Evolutionary conservation across 2,888 invertebrate genomes (phyloP).

Genomic region (Andrena bicolor): DNA sequence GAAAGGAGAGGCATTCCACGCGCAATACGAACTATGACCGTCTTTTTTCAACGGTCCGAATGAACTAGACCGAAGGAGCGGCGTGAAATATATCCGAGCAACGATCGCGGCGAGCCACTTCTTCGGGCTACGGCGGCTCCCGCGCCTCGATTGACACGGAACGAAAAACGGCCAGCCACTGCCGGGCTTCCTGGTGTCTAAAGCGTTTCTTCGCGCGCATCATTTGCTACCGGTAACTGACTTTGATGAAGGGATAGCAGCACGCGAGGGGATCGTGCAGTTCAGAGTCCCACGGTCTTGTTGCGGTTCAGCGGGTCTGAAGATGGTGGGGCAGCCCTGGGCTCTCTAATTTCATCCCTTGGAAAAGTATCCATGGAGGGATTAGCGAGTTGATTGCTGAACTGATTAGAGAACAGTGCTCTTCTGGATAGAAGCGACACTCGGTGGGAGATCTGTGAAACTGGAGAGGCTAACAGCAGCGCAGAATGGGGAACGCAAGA

Average conservation of each 20-base stretch:
- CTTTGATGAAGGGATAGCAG: slow-evolving; percentile 46
- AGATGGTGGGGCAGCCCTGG: neutral
- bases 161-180: neutral
- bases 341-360: neutral
- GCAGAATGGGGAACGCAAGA: slow-evolving; percentile 78
- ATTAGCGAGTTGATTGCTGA: neutral
- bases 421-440: neutral
- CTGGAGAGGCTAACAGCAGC: neutral
- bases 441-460: neutral
- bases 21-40: slow-evolving; percentile 3
- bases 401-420: neutral
- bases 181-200: slow-evolving; percentile 1
- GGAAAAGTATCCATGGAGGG: too few relatives aligned
- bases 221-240: neutral
- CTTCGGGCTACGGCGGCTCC: too few relatives aligned
- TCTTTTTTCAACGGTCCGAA: neutral
- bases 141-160: neutral
- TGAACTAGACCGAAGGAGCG: too few relatives aligned
- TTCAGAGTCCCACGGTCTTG: slow-evolving; percentile 56
- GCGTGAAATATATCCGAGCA: too few relatives aligned
- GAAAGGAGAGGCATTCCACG: neutral
- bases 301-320: neutral
- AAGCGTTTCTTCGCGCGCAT: neutral
- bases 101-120: too few relatives aligned
- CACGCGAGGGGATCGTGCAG: slow-evolving; percentile 49